These are phyloP conservation scores for Perizoma flavofasciatum DNA, from an alignment of 2,888 invertebrate genomes.

Conservation along the genomic window DNA sequence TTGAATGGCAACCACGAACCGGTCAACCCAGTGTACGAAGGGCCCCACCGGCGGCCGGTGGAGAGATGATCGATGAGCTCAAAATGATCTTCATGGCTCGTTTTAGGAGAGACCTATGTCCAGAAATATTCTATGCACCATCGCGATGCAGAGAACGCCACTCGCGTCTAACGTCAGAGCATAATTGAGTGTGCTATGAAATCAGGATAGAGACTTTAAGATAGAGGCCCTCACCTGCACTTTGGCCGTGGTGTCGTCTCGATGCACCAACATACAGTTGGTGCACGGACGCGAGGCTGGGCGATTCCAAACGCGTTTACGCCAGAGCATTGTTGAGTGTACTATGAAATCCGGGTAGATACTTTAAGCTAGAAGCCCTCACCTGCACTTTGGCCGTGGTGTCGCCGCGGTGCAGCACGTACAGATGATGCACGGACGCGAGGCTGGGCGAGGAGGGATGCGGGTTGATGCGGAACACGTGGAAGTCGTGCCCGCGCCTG, in stretches of 20 bases:
- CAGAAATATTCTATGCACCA: no score
- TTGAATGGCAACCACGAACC: no score
- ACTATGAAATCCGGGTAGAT: constrained; percentile 1
- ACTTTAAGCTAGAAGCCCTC: constrained; percentile 4
- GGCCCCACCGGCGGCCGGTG: no score
- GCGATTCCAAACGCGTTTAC: no score
- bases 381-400: constrained; percentile 97
- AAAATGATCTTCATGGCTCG: no score
- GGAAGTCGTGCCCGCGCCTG: constrained; percentile 96
- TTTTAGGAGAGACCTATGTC: no score
- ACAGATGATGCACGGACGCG: constrained; percentile 97
- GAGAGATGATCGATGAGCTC: no score
- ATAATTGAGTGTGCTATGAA: not conserved
- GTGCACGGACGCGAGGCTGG: constrained; percentile 13
- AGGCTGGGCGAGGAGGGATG: constrained; percentile 94
- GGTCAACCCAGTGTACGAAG: no score
- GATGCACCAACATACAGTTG: constrained; percentile 97
- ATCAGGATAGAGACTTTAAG: not conserved
- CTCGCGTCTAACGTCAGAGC: no score
- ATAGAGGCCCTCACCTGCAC: constrained; percentile 84
- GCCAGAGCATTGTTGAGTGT: not conserved
- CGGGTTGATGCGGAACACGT: constrained; percentile 96
- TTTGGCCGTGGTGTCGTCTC: constrained; percentile 98
- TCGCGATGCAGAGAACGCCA: no score
- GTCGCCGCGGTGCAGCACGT: constrained; percentile 96